These are phyloP conservation scores for Sussaba pulchella DNA, from an alignment of 2,888 invertebrate species.

Conservation along the genomic window DNA sequence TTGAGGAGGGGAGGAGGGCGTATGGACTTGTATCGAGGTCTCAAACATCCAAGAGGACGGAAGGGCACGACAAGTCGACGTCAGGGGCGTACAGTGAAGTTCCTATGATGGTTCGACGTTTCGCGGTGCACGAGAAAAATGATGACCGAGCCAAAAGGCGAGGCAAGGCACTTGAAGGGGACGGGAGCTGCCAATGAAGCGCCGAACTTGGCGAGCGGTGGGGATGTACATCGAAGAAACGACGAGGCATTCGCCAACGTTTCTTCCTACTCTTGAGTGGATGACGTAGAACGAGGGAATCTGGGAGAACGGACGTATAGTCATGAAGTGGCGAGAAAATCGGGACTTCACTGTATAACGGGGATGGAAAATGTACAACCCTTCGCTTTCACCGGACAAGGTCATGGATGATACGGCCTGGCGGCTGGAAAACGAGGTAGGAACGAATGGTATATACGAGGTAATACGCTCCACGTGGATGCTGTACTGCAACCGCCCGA, in stretches of 20 bases:
- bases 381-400: constrained; percentile 50
- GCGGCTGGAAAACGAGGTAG: constrained; percentile 35
- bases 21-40: constrained; percentile 43
- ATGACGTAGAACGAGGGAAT: no score
- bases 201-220: neutral
- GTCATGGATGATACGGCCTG: constrained; percentile 57
- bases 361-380: constrained; percentile 16
- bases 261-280: neutral
- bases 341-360: no score
- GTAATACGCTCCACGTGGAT: constrained; percentile 23
- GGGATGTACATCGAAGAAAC: no score
- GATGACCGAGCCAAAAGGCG: no score
- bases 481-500: neutral
- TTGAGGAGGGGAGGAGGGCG: neutral
- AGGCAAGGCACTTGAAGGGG: no score
- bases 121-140: no score
- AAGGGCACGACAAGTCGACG: constrained; percentile 37
- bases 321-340: no score
- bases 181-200: no score
- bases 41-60: constrained; percentile 31
- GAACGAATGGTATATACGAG: constrained; percentile 51
- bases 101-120: no score
- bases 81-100: neutral
- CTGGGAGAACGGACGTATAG: no score
- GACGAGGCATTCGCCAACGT: neutral